These are phyloP conservation scores for Semnornis frantzii DNA, from an alignment of 2,113 vertebrate species.

Conservation along the genomic window DNA sequence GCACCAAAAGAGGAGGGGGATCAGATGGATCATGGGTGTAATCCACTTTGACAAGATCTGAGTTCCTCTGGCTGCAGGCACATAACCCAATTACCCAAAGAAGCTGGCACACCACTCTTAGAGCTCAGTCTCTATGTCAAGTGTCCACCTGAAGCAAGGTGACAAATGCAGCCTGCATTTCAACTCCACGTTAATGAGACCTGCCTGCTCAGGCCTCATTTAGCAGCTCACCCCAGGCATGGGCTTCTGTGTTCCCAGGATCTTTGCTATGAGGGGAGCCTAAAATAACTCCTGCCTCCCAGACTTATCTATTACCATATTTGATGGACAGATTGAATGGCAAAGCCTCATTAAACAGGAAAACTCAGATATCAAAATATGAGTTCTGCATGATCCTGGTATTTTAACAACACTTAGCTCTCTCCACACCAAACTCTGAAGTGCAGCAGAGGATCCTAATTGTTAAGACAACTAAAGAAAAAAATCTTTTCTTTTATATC, in stretches of 20 bases:
- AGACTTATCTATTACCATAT: not conserved
- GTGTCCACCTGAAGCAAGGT: not conserved
- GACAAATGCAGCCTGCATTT: not conserved
- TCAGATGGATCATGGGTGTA: constrained; percentile 42
- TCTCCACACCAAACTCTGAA: not conserved
- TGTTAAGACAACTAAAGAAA: not conserved
- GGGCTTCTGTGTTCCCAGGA: not conserved
- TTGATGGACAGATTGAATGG: not conserved
- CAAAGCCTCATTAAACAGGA: not conserved
- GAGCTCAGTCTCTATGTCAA: not conserved
- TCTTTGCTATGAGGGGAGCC: not conserved
- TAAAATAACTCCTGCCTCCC: not conserved
- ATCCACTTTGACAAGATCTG: constrained; percentile 51
- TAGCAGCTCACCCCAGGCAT: not conserved
- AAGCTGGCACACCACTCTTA: not conserved
- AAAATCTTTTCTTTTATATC: not conserved
- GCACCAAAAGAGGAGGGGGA: constrained; percentile 1
- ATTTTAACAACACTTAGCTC: not conserved
- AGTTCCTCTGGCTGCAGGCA: constrained; percentile 12
- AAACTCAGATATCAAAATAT: not conserved
- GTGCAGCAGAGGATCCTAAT: not conserved
- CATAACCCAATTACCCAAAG: constrained; percentile 52
- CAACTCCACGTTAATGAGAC: not conserved
- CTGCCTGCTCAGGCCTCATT: not conserved
- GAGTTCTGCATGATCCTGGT: not conserved